Base-by-base conservation (phyloP, 2,113 vertebrate genomes). In the Neodontobutis hainanensis region DNA sequence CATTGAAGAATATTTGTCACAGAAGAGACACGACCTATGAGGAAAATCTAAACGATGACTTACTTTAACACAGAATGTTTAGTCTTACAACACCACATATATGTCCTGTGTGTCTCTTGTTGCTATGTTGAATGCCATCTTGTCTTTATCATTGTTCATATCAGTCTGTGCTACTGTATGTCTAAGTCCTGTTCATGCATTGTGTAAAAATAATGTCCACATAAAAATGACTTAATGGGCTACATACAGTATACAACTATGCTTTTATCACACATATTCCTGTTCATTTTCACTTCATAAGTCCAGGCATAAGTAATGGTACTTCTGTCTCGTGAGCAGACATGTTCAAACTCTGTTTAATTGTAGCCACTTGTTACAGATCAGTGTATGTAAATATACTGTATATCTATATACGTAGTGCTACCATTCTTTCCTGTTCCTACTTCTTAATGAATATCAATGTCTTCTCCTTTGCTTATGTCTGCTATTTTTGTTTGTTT, bases 391-490 rank as follows among this genome's bases (percentile, higher is more conserved):
- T 82, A 64, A 78, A 62, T 82, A 74, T 70, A 83, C 48, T 52
- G 34, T 53, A 67, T 87, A 70, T 80, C 64, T 66, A 65, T 80
- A 67, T 65, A 27, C 19, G 19, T 27, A 71, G 70, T 42, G 48
- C 72, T 68, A 70, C 85, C 80, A 68, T 56, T 85, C 73, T 87
- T 67, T 85, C 76, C 80, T 87, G 79, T 88, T 82, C 77, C 82
- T 84, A 86, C 87, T 87, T 82, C 65, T 91, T 91, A 89, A 65
- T 92, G 87, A 91, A 85, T 91, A 72, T 91, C 70, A 78, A 88
- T 93, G 92, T 95, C 94, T 96, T 95, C 95, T 94, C 91, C 91
- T 94, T 81, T 94, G 87, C 92, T 93, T 91, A 92, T 91, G 91
- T 93, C 91, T 93, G 92, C 91, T 90, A 89, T 82, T 62, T 90